phyloP scores from a whole-genome alignment of 2,113 vertebrate species.

The Neolamprologus modestus region DNA sequence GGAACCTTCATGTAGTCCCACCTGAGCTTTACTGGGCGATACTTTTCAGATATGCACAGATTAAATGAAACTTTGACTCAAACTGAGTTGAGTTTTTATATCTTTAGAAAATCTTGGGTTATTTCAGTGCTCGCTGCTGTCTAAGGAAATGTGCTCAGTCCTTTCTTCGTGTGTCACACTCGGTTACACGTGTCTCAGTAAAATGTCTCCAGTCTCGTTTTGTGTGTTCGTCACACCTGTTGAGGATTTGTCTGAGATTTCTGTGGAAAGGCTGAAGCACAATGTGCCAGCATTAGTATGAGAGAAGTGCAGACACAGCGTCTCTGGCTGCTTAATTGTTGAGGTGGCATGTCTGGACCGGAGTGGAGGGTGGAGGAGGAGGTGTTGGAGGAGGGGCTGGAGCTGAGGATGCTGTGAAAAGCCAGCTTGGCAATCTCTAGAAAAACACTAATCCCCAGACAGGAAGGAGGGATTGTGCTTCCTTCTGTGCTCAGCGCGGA shows the following conservation, averaged over 20 bases:
- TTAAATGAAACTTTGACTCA: background rate
- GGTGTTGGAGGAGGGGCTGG: background rate
- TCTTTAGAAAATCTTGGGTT: background rate
- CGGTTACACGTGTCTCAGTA: background rate
- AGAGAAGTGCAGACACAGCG: background rate
- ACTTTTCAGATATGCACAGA: background rate
- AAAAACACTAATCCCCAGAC: conserved; percentile 12
- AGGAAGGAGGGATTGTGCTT: conserved; percentile 19
- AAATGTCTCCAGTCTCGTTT: background rate
- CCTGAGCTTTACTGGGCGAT: background rate
- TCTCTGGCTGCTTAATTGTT: conserved; percentile 20
- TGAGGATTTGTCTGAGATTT: background rate
- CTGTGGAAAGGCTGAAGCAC: background rate
- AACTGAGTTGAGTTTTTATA: background rate
- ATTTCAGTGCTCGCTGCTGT: background rate
- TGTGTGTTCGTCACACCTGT: background rate
- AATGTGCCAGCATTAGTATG: background rate
- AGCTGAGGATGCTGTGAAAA: conserved; percentile 26
- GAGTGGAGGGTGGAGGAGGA: background rate
- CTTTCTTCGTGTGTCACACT: background rate
- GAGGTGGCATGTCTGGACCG: conserved; percentile 36
- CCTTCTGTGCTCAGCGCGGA: background rate
- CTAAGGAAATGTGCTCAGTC: background rate
- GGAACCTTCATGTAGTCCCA: background rate
- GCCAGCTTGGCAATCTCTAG: conserved; percentile 24